Evolutionary conservation across 2,888 invertebrate species (phyloP).

Genomic region (Unio delphinus): DNA sequence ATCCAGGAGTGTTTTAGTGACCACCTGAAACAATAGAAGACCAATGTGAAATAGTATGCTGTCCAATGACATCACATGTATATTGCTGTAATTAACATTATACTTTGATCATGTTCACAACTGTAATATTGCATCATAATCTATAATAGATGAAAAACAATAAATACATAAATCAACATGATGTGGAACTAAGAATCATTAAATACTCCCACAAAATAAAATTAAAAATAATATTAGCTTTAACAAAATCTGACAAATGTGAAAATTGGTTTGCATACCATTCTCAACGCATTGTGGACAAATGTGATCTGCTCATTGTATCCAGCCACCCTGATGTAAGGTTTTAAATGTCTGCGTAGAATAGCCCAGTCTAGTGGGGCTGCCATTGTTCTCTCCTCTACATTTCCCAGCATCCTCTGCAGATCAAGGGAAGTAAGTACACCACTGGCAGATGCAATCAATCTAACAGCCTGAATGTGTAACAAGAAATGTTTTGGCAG

Average conservation of each 20-base stretch:
- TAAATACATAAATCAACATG: too few relatives aligned
- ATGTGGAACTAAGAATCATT: too few relatives aligned
- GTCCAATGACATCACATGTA: constrained; percentile 1
- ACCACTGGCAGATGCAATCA: constrained; percentile 42
- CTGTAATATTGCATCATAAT: too few relatives aligned
- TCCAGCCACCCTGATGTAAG: constrained; percentile 44
- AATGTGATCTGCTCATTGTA: constrained; percentile 44
- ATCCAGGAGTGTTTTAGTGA: constrained; percentile 32
- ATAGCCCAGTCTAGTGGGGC: constrained; percentile 54
- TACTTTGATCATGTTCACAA: too few relatives aligned
- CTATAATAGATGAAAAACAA: too few relatives aligned
- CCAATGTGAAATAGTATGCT: constrained; percentile 6
- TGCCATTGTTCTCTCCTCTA: constrained; percentile 37
- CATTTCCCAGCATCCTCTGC: constrained; percentile 52
- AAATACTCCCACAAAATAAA: too few relatives aligned
- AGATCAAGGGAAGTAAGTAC: constrained; percentile 51
- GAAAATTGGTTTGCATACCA: constrained; percentile 21
- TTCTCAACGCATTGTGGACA: constrained; percentile 44
- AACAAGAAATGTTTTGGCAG: too few relatives aligned
- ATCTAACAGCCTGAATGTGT: constrained; percentile 37
- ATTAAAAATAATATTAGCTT: too few relatives aligned
- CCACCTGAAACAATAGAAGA: constrained; percentile 37
- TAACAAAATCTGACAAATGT: neutral
- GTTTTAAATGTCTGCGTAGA: constrained; percentile 49
- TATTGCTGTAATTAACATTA: too few relatives aligned